Conservation (phyloP, 1,140 invertebrate species). For the Oscheius sp. region DNA sequence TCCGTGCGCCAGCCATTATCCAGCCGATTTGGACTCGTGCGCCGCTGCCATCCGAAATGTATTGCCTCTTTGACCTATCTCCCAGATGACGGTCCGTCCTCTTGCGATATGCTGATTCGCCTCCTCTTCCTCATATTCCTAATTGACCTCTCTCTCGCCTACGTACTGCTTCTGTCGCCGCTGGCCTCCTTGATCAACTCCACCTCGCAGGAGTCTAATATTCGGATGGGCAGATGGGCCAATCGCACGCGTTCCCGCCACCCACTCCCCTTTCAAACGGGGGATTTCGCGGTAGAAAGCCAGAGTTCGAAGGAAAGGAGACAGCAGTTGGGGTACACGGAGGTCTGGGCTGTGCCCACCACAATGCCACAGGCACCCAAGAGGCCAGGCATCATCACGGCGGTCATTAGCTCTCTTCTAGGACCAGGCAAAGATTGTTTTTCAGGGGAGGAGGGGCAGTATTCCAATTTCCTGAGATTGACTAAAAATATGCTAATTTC, state of each 20-base stretch:
- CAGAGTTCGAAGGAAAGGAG: neutral
- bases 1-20: neutral
- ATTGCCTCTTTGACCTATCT: no score
- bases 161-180: neutral
- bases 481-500: conserved; percentile 34
- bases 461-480: neutral
- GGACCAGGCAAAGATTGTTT: neutral
- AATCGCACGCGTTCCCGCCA: conserved; percentile 5
- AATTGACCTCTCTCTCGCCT: neutral
- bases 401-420: conserved; percentile 27
- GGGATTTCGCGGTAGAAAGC: neutral
- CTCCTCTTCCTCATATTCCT: neutral
- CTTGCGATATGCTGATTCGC: neutral
- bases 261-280: conserved; percentile 13
- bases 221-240: neutral
- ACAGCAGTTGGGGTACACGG: neutral
- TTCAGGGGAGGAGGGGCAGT: neutral
- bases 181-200: no score
- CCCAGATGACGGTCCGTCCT: neutral
- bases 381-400: conserved; percentile 7
- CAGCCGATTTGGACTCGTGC: neutral
- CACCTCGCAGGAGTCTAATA: neutral
- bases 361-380: conserved; percentile 1
- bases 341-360: conserved; percentile 6
- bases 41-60: neutral